Evolutionary conservation across 2,888 invertebrate genomes (phyloP), one percentile per base, ranked within the genome.

Genomic region (Belgica antarctica): DNA sequence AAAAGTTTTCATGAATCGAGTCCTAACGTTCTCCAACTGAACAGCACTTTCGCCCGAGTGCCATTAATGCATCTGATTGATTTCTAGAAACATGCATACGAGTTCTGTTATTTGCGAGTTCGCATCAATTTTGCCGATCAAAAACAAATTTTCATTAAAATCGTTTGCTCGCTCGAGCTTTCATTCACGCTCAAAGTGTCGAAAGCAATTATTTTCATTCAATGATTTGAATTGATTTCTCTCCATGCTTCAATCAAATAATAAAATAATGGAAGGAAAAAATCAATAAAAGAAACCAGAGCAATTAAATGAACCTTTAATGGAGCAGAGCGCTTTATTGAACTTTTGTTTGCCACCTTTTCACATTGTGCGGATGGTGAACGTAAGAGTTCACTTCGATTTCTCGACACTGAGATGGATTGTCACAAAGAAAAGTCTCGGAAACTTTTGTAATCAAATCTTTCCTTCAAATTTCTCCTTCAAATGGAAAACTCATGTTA

Each of bases 401-500:
- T n/a, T n/a, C n/a, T n/a, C n/a, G n/a, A n/a, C n/a, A n/a, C n/a
- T n/a, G 12, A 41, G 10, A 41, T n/a, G 41, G 41, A 41, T 41
- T 41, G n/a, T 8, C 12, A 34, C 7, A 34, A 34, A 7, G 41
- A 41, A 41, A 41, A 41, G 41, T 34, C 34, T 34, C 34, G 41
- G 15, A n/a, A 41, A 41, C n/a, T 5, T n/a, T n/a, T n/a, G n/a
- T 15, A 15, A 41, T 41, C n/a, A n/a, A 41, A 41, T 41, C 15
- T 41, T 52, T 52, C 52, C 52, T 7, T 52, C 52, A 52, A 52
- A 7, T 52, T 52, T 22, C 52, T 52, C 52, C 52, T n/a, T 41
- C 52, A 52, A 52, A 52, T 52, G 52, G 52, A 52, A 52, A 52
- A 52, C 17, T 52, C 52, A 52, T 52, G 52, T 52, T 12, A 52